phyloP scores from a whole-genome alignment of 2,888 invertebrate species.

The Napeogenes inachia region DNA sequence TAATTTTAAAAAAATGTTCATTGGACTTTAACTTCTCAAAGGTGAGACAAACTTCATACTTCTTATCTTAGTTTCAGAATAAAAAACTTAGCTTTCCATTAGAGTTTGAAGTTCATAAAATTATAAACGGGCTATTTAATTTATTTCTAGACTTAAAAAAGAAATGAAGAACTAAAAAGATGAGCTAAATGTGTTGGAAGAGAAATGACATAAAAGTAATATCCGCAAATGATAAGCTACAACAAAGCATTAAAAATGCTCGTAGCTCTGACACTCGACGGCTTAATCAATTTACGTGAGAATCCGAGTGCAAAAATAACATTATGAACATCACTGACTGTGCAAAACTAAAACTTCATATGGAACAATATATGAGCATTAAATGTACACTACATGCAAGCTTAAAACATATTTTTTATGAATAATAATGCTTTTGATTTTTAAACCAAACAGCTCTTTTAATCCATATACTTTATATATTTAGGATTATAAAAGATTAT shows the following conservation, averaged over 20 bases:
- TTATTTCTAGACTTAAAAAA: neutral
- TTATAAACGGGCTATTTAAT: neutral
- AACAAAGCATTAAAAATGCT: conserved; percentile 28
- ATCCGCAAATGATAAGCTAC: conserved; percentile 29
- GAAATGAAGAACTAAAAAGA: conserved; percentile 4
- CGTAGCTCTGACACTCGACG: conserved; percentile 22
- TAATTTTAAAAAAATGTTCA: too few relatives aligned
- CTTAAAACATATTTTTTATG: conserved; percentile 8
- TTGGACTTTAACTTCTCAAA: too few relatives aligned
- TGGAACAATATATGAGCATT: too few relatives aligned
- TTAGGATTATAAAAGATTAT: too few relatives aligned
- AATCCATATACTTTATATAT: too few relatives aligned
- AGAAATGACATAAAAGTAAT: conserved; percentile 29
- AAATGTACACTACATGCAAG: neutral
- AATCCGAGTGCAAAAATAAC: conserved; percentile 20
- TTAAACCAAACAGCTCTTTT: too few relatives aligned
- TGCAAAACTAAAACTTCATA: conserved; percentile 12
- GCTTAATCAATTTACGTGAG: conserved; percentile 31
- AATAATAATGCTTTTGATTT: too few relatives aligned
- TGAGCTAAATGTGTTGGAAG: conserved; percentile 3
- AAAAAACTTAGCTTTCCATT: neutral
- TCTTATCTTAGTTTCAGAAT: conserved; percentile 1
- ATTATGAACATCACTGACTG: neutral
- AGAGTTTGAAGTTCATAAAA: conserved; percentile 1
- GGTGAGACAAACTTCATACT: conserved; percentile 1